Evolutionary conservation across 2,888 invertebrate genomes (phyloP).

Genomic region (Papilio demoleus): DNA sequence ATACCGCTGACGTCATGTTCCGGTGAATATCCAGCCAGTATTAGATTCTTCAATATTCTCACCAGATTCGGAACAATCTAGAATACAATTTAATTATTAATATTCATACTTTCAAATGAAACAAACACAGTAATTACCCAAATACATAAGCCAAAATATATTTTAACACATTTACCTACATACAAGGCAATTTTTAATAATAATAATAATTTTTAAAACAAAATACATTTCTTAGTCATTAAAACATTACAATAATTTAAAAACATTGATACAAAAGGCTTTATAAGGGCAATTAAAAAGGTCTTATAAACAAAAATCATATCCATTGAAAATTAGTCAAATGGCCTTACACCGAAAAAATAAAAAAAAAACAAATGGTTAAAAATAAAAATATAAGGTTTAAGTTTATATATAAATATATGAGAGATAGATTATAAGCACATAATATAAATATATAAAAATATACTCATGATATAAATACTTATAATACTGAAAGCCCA

Average conservation of each 20-base stretch:
- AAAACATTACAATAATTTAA: not conserved
- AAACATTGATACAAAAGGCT: constrained; percentile 29
- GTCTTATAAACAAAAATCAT: not conserved
- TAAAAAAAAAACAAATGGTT: not conserved
- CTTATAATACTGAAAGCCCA: constrained; percentile 33
- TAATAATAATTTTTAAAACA: constrained; percentile 19
- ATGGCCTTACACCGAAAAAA: constrained; percentile 15
- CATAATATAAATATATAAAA: constrained; percentile 14
- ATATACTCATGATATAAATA: not conserved
- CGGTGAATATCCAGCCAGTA: constrained; percentile 99
- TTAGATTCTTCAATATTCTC: constrained; percentile 98
- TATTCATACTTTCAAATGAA: constrained; percentile 36
- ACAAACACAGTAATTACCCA: constrained; percentile 45
- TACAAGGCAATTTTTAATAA: constrained; percentile 27
- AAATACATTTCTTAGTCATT: constrained; percentile 20
- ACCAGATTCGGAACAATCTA: constrained; percentile 99
- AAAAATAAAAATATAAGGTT: not conserved
- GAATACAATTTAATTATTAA: constrained; percentile 60
- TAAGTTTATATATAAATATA: not conserved
- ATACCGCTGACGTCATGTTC: constrained; percentile 99
- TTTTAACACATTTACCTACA: constrained; percentile 24
- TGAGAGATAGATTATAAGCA: constrained; percentile 13
- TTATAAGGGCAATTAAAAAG: constrained; percentile 18
- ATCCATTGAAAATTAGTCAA: constrained; percentile 26
- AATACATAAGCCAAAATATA: constrained; percentile 35